Evolutionary conservation across 1,140 invertebrate genomes (phyloP).

Genomic region (Meloidogyne floridensis): DNA sequence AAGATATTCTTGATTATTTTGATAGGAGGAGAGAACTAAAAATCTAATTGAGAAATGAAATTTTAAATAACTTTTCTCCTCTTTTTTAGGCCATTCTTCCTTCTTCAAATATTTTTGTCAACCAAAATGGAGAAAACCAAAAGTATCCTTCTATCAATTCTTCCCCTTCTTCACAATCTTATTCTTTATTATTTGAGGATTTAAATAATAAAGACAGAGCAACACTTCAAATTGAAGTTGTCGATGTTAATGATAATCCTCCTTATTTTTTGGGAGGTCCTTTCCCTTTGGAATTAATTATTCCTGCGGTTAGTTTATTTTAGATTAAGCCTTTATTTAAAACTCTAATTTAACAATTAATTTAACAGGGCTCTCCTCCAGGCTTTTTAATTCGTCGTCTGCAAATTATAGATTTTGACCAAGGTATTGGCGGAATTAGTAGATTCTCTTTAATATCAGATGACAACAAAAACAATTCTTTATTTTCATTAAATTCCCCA

Average conservation of each 20-base stretch:
- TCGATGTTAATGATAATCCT: constrained; percentile 28
- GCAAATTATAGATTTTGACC: constrained; percentile 18
- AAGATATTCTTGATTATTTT: too few relatives aligned
- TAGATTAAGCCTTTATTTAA: not conserved
- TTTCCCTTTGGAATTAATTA: constrained; percentile 16
- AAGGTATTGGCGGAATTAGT: constrained; percentile 28
- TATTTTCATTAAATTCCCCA: constrained; percentile 20
- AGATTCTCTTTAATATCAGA: constrained; percentile 1
- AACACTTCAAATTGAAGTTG: constrained; percentile 18
- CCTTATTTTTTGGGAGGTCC: constrained; percentile 22
- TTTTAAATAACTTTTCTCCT: too few relatives aligned
- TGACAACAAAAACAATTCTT: not conserved
- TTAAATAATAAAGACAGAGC: constrained; percentile 9
- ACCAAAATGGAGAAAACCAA: not conserved
- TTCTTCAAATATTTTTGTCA: too few relatives aligned
- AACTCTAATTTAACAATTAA: not conserved
- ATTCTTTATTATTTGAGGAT: constrained; percentile 23
- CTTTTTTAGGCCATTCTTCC: too few relatives aligned
- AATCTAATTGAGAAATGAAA: too few relatives aligned
- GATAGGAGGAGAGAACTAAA: too few relatives aligned
- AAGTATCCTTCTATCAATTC: not conserved
- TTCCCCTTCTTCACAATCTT: constrained; percentile 4
- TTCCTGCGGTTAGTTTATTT: constrained; percentile 3
- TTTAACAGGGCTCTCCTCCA: not conserved
- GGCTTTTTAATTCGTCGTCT: constrained; percentile 8